Percentiles rank a stretch among this genome's conserved stretches.
Evolutionary conservation across 1,140 invertebrate genomes (phyloP).

Genomic region (Ceratitis capitata): DNA sequence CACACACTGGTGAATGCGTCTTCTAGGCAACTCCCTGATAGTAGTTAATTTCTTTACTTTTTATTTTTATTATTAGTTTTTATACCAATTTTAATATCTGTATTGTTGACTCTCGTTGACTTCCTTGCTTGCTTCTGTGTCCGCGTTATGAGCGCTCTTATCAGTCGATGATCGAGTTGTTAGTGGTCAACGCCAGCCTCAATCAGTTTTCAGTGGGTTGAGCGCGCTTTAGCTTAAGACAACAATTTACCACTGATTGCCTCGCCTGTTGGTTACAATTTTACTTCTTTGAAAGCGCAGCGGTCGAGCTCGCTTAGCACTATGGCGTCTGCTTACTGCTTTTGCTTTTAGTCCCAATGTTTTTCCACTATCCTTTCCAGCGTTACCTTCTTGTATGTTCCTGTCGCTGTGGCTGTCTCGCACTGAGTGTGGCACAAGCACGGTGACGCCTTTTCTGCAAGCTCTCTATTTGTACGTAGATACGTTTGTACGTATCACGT

Average conservation of each 20-base stretch:
- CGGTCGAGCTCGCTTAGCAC: too few species aligned
- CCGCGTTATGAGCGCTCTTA: neutral
- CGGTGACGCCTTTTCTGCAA: constrained; percentile 47
- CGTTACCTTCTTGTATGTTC: constrained; percentile 12
- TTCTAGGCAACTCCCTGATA: neutral
- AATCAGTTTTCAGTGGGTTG: neutral
- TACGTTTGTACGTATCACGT: too few species aligned
- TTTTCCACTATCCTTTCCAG: neutral
- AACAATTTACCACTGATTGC: neutral
- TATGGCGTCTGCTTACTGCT: neutral
- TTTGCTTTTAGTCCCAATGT: neutral
- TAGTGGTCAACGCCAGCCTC: constrained; percentile 12
- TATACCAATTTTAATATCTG: neutral
- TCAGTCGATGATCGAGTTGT: constrained; percentile 6
- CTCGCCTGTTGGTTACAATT: neutral
- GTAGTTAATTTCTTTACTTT: neutral
- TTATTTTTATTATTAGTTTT: neutral
- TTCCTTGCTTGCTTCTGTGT: neutral
- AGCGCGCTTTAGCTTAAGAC: neutral
- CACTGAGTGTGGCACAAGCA: constrained; percentile 15
- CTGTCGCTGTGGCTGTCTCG: neutral
- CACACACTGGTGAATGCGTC: neutral
- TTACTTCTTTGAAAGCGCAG: too few species aligned
- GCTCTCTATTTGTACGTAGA: too few species aligned
- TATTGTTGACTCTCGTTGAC: neutral